A percentile compares a stretch with the other conserved stretches of the same genome.
phyloP scores from a whole-genome alignment of 64 coral and sea anemone genomes.

The Montipora cactus region DNA sequence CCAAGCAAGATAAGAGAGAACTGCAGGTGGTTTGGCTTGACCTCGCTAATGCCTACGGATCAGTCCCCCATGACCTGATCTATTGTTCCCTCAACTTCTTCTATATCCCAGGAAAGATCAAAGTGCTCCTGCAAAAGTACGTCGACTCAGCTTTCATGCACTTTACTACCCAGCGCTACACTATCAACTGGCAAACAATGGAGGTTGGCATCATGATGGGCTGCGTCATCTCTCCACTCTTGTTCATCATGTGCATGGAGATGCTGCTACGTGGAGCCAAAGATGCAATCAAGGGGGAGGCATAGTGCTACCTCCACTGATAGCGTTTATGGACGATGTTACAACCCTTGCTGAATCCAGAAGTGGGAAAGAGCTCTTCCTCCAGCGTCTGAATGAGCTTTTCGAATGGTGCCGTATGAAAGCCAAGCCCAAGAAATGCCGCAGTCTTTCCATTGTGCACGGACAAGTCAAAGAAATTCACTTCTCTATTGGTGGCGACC shows the following conservation, averaged over 20 bases:
- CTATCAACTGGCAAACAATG: constrained; percentile 25
- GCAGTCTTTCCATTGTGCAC: too few species aligned
- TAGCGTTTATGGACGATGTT: too few species aligned
- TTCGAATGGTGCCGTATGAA: too few species aligned
- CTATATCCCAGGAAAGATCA: constrained; percentile 35
- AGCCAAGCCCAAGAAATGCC: too few species aligned
- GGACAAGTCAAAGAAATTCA: too few species aligned
- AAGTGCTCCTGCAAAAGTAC: constrained; percentile 13
- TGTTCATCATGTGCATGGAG: not conserved
- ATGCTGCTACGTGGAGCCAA: not conserved
- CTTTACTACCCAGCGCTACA: constrained; percentile 5
- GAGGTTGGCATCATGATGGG: not conserved
- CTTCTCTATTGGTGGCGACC: too few species aligned
- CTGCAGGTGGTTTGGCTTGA: constrained; percentile 32
- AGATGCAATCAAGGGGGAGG: too few species aligned
- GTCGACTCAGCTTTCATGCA: not conserved
- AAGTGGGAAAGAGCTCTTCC: too few species aligned
- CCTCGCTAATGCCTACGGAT: constrained; percentile 32
- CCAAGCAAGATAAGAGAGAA: constrained; percentile 13
- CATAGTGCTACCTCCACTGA: too few species aligned
- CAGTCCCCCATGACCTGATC: not conserved
- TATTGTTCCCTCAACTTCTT: constrained; percentile 19
- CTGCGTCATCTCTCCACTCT: not conserved
- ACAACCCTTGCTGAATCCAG: too few species aligned
- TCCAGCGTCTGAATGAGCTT: too few species aligned